Evolutionary conservation across 2,888 invertebrate genomes (phyloP).

Genomic region (Punctoribates punctum): DNA sequence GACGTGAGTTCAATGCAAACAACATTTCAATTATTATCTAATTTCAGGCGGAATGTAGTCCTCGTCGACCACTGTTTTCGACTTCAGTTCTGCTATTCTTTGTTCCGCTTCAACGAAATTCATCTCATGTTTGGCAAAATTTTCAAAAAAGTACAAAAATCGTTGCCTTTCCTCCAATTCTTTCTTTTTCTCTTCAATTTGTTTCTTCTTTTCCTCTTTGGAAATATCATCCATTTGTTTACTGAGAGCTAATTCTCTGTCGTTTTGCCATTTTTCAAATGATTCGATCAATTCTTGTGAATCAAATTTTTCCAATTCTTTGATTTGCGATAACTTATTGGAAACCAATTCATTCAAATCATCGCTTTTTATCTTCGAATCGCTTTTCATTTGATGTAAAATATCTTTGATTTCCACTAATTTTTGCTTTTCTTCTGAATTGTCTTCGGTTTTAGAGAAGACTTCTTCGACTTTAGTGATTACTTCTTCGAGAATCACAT

Average conservation of each 20-base stretch:
- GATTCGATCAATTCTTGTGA: slow-evolving; percentile 39
- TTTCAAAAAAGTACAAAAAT: slow-evolving; percentile 48
- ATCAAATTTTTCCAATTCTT: slow-evolving; percentile 44
- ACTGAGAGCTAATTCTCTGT: slow-evolving; percentile 43
- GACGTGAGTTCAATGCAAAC: slow-evolving; percentile 26
- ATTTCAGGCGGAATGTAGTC: slow-evolving; percentile 47
- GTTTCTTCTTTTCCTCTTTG: slow-evolving; percentile 42
- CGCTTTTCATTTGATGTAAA: slow-evolving; percentile 35
- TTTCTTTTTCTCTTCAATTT: slow-evolving; percentile 45
- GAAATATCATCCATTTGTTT: slow-evolving; percentile 44
- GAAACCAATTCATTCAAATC: slow-evolving; percentile 30
- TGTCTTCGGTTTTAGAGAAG: neutral
- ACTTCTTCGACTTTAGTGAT: slow-evolving; percentile 19
- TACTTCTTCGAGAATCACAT: neutral
- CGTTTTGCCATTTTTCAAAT: slow-evolving; percentile 44
- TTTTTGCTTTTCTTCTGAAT: neutral
- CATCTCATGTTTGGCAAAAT: slow-evolving; percentile 46
- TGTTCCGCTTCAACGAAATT: slow-evolving; percentile 46
- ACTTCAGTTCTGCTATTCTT: slow-evolving; percentile 39
- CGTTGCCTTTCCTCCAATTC: slow-evolving; percentile 47
- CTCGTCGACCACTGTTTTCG: slow-evolving; percentile 42
- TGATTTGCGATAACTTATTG: neutral
- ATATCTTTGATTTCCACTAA: slow-evolving; percentile 1
- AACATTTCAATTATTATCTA: neutral
- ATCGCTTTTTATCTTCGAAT: slow-evolving; percentile 37